Conservation (phyloP, 2,113 vertebrate species). For the Tangachromis dhanisi region DNA sequence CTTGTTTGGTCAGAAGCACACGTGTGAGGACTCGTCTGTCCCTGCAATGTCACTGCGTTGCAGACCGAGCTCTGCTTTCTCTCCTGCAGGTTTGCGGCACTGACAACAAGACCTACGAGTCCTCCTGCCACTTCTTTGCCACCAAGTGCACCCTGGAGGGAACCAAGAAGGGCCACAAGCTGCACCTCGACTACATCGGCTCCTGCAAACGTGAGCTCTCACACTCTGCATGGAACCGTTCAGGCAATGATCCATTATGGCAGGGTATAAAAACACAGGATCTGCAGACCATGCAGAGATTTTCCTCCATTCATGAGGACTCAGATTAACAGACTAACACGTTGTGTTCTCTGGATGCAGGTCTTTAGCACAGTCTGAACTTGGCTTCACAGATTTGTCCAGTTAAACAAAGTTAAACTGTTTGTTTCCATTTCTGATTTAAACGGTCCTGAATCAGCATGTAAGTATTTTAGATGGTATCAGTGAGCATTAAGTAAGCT, state of each 20-base stretch:
- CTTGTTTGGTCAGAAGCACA: neutral
- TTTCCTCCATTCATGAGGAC: neutral
- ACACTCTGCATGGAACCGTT: neutral
- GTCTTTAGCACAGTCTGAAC: neutral
- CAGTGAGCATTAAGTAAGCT: neutral
- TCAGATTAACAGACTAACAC: neutral
- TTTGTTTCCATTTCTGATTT: neutral
- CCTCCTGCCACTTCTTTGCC: constrained; percentile 96
- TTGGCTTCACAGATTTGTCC: neutral
- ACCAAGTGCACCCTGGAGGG: constrained; percentile 96
- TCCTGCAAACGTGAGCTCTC: constrained; percentile 90
- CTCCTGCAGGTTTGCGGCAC: constrained; percentile 86
- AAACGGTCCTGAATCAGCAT: neutral
- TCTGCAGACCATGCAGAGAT: neutral
- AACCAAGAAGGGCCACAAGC: constrained; percentile 98
- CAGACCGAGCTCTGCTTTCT: neutral
- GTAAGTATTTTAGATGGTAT: neutral
- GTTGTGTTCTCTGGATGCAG: neutral
- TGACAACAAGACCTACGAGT: constrained; percentile 97
- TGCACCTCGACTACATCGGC: constrained; percentile 98
- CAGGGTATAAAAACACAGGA: neutral
- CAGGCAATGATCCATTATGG: neutral
- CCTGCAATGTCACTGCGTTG: neutral
- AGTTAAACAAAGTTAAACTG: neutral
- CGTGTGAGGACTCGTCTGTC: neutral